Percentiles rank a stretch among this genome's conserved stretches.
phyloP scores from a whole-genome alignment of 2,888 invertebrate genomes.

The Thysanoteuthis rhombus region DNA sequence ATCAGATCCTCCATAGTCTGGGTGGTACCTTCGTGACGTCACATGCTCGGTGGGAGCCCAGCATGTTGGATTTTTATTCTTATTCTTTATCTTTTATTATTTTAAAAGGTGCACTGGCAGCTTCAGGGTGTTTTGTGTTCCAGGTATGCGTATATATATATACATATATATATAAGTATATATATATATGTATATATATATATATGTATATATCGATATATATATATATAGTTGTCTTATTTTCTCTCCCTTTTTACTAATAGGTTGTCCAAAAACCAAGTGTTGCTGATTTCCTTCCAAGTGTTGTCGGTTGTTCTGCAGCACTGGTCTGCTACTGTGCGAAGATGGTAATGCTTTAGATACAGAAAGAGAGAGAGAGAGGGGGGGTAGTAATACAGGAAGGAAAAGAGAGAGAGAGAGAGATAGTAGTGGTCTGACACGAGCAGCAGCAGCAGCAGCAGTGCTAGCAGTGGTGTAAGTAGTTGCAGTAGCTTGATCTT shows the following conservation, averaged over 20 bases:
- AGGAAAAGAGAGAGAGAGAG: neutral
- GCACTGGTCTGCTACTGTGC: constrained; percentile 12
- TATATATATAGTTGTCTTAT: no score
- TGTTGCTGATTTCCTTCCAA: neutral
- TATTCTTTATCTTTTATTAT: neutral
- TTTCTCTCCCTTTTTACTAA: neutral
- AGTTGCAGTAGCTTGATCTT: no score
- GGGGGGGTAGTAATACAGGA: neutral
- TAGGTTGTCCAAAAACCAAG: neutral
- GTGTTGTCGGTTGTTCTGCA: neutral
- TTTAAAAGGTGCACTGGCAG: neutral
- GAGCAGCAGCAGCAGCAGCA: no score
- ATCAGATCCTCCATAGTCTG: constrained; percentile 12
- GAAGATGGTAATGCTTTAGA: neutral
- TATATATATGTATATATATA: no score
- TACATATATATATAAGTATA: no score
- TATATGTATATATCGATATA: no score
- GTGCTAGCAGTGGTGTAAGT: no score
- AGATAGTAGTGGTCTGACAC: no score
- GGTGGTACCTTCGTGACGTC: constrained; percentile 12
- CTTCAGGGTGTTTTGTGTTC: neutral
- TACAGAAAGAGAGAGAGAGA: neutral
- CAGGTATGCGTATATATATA: no score
- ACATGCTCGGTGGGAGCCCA: constrained; percentile 12
- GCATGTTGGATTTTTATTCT: neutral